These are phyloP conservation scores for Momotus momota DNA, from an alignment of 2,797 vertebrate genomes.

Conservation along the genomic window DNA sequence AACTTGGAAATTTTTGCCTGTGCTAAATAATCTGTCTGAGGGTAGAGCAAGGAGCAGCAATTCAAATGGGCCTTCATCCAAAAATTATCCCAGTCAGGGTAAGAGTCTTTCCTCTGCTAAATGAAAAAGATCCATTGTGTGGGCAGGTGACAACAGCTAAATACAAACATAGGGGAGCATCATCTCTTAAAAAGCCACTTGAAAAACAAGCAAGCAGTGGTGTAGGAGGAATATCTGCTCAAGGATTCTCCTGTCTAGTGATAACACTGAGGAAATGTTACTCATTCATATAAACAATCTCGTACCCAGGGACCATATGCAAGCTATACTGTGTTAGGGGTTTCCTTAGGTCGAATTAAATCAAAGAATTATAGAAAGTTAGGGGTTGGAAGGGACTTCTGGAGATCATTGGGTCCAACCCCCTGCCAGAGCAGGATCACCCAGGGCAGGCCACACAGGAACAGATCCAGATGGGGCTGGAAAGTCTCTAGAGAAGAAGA, in stretches of 20 bases:
- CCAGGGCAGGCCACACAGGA: too few relatives aligned
- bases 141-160: not conserved
- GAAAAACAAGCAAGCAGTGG: not conserved
- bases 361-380: too few relatives aligned
- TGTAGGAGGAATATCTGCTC: not conserved
- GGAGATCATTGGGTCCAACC: too few relatives aligned
- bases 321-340: rapidly evolving
- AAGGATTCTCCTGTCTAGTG: not conserved
- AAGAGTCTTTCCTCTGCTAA: not conserved
- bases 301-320: too few relatives aligned
- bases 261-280: not conserved
- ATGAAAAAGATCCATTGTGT: not conserved
- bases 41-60: not conserved
- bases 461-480: too few relatives aligned
- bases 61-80: not conserved
- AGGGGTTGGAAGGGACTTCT: too few relatives aligned
- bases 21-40: not conserved
- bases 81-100: not conserved
- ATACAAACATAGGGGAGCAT: not conserved
- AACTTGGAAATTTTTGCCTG: not conserved
- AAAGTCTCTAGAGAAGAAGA: too few relatives aligned
- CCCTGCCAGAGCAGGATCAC: too few relatives aligned
- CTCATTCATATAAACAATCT: not conserved
- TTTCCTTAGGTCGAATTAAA: not conserved
- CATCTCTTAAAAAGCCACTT: not conserved